Base-by-base conservation (phyloP, 2,113 vertebrate species). In the Sakesphorus luctuosus region DNA sequence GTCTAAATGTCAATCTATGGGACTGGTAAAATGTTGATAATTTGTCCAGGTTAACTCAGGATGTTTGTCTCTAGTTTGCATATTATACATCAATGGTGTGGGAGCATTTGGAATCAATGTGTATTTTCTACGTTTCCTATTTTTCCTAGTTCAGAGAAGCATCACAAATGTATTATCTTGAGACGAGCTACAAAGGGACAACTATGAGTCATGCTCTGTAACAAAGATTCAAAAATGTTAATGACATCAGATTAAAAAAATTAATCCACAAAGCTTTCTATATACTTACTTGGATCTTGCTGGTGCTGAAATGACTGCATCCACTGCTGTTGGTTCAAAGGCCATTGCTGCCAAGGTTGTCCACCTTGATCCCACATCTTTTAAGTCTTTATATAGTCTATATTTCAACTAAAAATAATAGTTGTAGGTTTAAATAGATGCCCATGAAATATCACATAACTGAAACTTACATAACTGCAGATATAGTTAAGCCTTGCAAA, bases 241-340 rank as follows among this genome's bases (percentile, higher is more conserved):
- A 63, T 59, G 43, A 86, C 35, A 90, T 75, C 29, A 84, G 26
- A 77, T 89, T 29, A 15, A 35, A 61, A 81, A 46, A 78, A 92
- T 68, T 9, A 87, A 86, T 90, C 83, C 86, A 81, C 94, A 95
- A 94, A 93, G 66, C 88, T 96, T 91, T 87, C 93, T 74, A 28
- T 91, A 89, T 94, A 96, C 98, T 98, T 97, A 99, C 99, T 99
- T 98, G 99, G 99, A 97, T 99, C 99, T 93, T 99, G 99, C 89
- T 99, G 99, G 97, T 99, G 99, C 95, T 99, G 99, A 97, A 99
- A 99, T 44, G 99, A 99, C 98, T 99, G 99, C 99, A 99, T 99
- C 99, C 99, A 99, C 77, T 99, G 99, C 94, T 99, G 99, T 90
- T 99, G 99, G 97, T 99, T 99, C 98, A 99, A 97, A 96, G 99